These are phyloP conservation scores for Microcebus tavaratra DNA, from an alignment of 2,113 vertebrate species.

Conservation along the genomic window DNA sequence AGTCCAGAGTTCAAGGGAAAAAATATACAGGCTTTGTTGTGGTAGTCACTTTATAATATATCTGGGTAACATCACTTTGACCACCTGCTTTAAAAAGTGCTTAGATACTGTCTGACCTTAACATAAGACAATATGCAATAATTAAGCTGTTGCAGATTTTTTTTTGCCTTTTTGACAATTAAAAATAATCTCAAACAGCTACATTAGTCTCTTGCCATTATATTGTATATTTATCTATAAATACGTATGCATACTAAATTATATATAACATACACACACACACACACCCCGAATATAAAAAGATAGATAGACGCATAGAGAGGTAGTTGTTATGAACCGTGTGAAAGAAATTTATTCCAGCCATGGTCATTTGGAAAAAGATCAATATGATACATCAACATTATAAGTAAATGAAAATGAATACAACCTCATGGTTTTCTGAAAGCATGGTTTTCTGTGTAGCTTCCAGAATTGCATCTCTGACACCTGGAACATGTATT, in stretches of 20 bases:
- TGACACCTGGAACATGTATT: not conserved
- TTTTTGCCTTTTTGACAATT: not conserved
- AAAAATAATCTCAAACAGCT: not conserved
- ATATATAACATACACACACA: not conserved
- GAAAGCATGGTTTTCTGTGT: not conserved
- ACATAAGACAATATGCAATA: not conserved
- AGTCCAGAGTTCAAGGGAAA: not conserved
- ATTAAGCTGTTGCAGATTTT: not conserved
- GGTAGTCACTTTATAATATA: not conserved
- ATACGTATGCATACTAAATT: not conserved
- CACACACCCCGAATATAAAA: not conserved
- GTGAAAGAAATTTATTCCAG: constrained; percentile 55
- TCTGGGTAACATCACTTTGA: not conserved
- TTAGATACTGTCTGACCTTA: not conserved
- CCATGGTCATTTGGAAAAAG: constrained; percentile 9
- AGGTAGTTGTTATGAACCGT: not conserved
- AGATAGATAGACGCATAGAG: not conserved
- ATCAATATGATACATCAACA: constrained; percentile 31
- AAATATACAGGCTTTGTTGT: not conserved
- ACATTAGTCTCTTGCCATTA: not conserved
- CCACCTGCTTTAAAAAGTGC: not conserved
- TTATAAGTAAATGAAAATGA: constrained; percentile 59
- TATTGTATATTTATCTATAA: not conserved
- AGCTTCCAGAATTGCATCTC: not conserved
- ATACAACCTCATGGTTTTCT: not conserved